Percentiles rank a stretch among this genome's conserved stretches.
Conservation (phyloP, 2,888 invertebrate species). For the Meganola albula region DNA sequence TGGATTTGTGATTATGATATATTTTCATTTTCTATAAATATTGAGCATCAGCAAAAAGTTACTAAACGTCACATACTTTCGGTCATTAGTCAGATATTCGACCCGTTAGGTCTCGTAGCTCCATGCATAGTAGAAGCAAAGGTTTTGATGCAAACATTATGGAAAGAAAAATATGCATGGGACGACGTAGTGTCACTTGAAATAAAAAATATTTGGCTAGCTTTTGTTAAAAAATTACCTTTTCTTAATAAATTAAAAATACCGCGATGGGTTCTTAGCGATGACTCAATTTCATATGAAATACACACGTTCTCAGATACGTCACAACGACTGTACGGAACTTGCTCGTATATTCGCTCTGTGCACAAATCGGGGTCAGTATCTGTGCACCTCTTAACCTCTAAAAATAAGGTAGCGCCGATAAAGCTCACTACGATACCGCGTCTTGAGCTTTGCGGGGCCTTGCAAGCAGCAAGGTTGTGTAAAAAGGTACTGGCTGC, state of each 20-base stretch:
- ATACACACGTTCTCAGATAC: constrained; percentile 26
- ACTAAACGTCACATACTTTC: constrained; percentile 26
- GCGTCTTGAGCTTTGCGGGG: background rate
- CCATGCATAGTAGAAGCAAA: constrained; percentile 24
- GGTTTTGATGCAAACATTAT: constrained; percentile 21
- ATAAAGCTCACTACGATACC: background rate
- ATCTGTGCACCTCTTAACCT: constrained; percentile 15
- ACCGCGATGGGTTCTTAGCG: constrained; percentile 14
- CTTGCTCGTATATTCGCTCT: constrained; percentile 19
- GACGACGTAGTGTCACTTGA: constrained; percentile 17
- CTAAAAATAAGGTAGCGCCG: constrained; percentile 9
- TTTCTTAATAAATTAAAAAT: constrained; percentile 14
- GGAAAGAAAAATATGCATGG: constrained; percentile 21
- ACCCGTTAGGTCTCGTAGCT: constrained; percentile 19
- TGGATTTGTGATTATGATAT: constrained; percentile 22
- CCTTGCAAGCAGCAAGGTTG: background rate
- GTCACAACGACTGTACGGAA: constrained; percentile 19
- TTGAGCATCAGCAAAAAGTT: constrained; percentile 7
- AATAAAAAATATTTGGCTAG: constrained; percentile 1
- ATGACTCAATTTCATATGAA: constrained; percentile 7
- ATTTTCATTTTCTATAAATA: constrained; percentile 20
- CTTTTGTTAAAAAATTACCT: constrained; percentile 4
- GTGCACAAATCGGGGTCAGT: background rate
- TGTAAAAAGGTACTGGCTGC: background rate
- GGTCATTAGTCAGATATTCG: constrained; percentile 19